Conservation (phyloP, 53 echinoderm and acorn worm species). For the Patiria pectinifera region DNA sequence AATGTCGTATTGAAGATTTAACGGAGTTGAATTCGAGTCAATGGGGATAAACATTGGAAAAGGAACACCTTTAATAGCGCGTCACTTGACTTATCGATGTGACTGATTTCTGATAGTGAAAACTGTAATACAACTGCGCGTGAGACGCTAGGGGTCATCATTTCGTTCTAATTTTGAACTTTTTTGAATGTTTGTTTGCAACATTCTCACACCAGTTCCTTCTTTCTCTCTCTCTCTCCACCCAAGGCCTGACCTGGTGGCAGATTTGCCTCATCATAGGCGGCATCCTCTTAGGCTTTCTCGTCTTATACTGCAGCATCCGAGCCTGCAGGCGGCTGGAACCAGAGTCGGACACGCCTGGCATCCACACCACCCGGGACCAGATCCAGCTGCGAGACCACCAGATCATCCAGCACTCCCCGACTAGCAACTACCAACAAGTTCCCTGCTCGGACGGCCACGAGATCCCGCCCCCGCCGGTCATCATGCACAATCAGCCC, state of each 20-base stretch:
- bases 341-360: slow-evolving; percentile 36
- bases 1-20: no score
- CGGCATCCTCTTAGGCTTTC: neutral
- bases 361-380: slow-evolving; percentile 20
- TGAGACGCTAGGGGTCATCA: no score
- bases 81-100: no score
- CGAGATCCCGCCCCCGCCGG: neutral
- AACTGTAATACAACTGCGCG: no score
- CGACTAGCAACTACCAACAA: neutral
- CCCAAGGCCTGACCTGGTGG: slow-evolving; percentile 1
- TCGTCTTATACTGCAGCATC: neutral
- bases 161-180: no score
- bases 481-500: neutral
- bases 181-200: no score
- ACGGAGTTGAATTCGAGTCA: no score
- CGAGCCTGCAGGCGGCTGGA: neutral
- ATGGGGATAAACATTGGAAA: no score
- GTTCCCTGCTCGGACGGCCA: neutral
- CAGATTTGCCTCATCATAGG: slow-evolving; percentile 39
- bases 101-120: no score
- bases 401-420: slow-evolving; percentile 13
- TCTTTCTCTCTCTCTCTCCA: neutral
- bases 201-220: no score
- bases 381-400: slow-evolving; percentile 28
- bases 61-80: no score